phyloP scores from a whole-genome alignment of 1,140 invertebrate species.

The Eumaeus atala region DNA sequence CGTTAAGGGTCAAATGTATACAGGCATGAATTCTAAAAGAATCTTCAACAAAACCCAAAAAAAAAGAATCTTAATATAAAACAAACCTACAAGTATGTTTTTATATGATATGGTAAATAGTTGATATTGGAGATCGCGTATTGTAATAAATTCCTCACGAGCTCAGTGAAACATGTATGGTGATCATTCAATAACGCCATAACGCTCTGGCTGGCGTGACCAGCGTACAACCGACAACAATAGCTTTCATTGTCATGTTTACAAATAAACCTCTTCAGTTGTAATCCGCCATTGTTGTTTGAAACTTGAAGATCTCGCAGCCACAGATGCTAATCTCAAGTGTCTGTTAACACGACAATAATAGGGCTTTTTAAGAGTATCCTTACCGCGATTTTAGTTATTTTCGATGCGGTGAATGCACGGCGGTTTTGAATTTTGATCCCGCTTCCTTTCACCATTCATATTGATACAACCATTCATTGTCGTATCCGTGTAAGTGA shows the following conservation, averaged over 20 bases:
- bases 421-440: constrained; percentile 50
- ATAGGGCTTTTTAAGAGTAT: constrained; percentile 57
- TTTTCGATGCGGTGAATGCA: constrained; percentile 44
- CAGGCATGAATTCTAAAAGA: too few species aligned
- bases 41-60: too few species aligned
- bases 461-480: constrained; percentile 8
- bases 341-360: constrained; percentile 68
- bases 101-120: too few species aligned
- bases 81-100: too few species aligned
- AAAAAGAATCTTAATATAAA: too few species aligned
- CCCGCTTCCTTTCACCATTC: constrained; percentile 49
- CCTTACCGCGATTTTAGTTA: constrained; percentile 51
- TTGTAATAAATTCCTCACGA: constrained; percentile 39
- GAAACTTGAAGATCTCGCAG: constrained; percentile 53
- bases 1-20: too few species aligned
- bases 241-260: constrained; percentile 64
- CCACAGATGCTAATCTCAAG: constrained; percentile 73
- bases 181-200: constrained; percentile 49
- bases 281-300: constrained; percentile 63
- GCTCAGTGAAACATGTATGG: constrained; percentile 59
- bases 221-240: constrained; percentile 37
- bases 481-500: too few species aligned
- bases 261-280: constrained; percentile 70
- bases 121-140: constrained; percentile 12
- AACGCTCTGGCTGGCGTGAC: neutral